Percentiles rank a stretch among this genome's conserved stretches.
phyloP scores from a whole-genome alignment of 2,113 vertebrate species.

The Pelusios castaneus region DNA sequence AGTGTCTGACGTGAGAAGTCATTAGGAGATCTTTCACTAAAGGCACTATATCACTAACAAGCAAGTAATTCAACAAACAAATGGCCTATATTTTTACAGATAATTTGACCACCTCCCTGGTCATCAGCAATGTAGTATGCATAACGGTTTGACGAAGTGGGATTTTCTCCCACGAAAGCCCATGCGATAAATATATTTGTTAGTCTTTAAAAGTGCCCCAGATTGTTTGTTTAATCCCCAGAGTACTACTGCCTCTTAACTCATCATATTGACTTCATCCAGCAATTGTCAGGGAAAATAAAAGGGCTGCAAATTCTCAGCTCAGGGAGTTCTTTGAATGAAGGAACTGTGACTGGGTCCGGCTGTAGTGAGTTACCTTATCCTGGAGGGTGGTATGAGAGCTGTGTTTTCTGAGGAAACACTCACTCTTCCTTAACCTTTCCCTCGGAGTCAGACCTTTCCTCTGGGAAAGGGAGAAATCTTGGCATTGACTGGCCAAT shows the following conservation, averaged over 20 bases:
- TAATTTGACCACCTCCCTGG: not conserved
- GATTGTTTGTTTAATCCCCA: too few relatives aligned
- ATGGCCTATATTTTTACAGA: not conserved
- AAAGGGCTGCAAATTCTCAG: accelerated
- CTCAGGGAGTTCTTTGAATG: slow-evolving; percentile 15
- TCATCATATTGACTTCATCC: not conserved
- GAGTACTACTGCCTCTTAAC: not conserved
- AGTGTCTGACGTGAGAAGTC: too few relatives aligned
- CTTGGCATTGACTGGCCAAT: slow-evolving; percentile 37
- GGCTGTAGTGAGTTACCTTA: not conserved
- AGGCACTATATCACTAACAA: too few relatives aligned
- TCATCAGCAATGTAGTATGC: not conserved
- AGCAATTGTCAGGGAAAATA: not conserved
- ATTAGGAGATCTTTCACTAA: too few relatives aligned
- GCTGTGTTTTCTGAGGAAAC: slow-evolving; percentile 27
- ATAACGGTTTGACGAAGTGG: too few relatives aligned
- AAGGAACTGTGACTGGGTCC: not conserved
- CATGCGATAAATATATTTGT: too few relatives aligned
- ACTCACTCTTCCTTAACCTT: slow-evolving; percentile 20
- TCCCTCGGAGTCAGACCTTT: slow-evolving; percentile 58
- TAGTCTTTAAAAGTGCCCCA: not conserved
- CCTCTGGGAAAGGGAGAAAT: slow-evolving; percentile 63
- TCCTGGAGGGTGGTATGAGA: not conserved
- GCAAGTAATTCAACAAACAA: too few relatives aligned
- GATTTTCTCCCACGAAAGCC: too few relatives aligned